These are phyloP conservation scores for Tolypeutes matacus DNA, from an alignment of 2,797 vertebrate genomes.

Conservation along the genomic window DNA sequence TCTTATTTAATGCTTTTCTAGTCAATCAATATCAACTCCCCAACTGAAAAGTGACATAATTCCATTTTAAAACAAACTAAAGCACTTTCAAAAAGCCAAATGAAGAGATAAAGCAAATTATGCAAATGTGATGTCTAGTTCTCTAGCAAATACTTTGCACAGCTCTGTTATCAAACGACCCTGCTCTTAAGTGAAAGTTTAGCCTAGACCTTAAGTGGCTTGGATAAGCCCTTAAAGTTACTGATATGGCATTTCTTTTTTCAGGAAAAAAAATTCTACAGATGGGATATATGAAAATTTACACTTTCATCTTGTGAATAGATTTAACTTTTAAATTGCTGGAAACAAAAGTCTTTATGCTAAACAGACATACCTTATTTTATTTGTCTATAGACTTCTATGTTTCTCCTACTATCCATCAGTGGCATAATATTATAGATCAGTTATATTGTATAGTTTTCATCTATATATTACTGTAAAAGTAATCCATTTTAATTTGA, in stretches of 20 bases:
- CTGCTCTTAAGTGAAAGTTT: background rate
- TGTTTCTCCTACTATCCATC: conserved; percentile 16
- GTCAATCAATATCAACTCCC: background rate
- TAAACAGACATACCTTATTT: background rate
- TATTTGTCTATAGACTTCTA: background rate
- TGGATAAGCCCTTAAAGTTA: background rate
- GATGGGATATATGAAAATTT: background rate
- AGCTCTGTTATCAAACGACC: background rate
- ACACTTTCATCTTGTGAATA: background rate
- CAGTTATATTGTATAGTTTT: background rate
- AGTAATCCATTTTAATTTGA: background rate
- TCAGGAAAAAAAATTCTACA: background rate
- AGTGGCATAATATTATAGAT: background rate
- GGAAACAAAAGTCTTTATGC: background rate
- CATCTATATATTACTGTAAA: background rate
- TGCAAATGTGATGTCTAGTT: background rate
- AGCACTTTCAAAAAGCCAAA: conserved; percentile 24
- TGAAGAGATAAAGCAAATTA: background rate
- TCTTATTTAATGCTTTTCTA: conserved; percentile 35
- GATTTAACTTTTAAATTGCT: conserved; percentile 1
- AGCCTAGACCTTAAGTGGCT: background rate
- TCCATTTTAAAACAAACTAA: conserved; percentile 43
- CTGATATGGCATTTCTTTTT: background rate
- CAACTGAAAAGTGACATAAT: conserved; percentile 18
- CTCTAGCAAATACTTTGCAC: background rate